phyloP scores from a whole-genome alignment of 2,888 invertebrate species.

The Synanthedon andrenaeformis region DNA sequence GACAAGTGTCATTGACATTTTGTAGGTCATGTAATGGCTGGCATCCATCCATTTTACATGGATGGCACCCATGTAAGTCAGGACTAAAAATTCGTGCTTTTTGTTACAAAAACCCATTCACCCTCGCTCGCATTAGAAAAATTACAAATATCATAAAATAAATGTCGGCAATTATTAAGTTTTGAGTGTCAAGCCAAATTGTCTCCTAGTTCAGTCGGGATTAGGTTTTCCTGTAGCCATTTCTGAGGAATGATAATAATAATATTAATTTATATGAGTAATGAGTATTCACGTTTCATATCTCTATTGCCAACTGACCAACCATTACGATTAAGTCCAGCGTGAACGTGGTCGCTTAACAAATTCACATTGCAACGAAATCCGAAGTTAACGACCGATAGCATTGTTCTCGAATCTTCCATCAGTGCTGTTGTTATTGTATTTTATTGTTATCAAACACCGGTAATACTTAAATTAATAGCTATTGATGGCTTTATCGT shows the following conservation, averaged over 20 bases:
- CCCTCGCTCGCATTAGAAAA: no score
- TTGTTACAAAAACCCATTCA: no score
- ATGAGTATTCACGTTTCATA: neutral
- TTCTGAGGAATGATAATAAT: neutral
- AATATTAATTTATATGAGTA: neutral
- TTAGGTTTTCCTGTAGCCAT: no score
- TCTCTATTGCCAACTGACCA: neutral
- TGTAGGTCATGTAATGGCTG: no score
- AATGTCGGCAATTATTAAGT: no score
- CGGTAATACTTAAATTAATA: slow-evolving; percentile 25
- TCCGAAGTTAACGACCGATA: slow-evolving; percentile 22
- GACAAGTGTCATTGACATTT: no score
- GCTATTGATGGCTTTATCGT: slow-evolving; percentile 32
- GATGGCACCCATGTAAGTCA: no score
- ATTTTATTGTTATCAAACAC: slow-evolving; percentile 18
- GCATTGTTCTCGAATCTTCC: slow-evolving; percentile 21
- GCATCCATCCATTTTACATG: no score
- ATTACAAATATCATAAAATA: no score
- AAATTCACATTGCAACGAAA: slow-evolving; percentile 13
- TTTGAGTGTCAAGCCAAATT: no score
- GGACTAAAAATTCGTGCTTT: no score
- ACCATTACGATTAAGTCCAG: neutral
- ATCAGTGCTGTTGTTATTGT: slow-evolving; percentile 1
- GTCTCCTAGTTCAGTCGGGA: no score
- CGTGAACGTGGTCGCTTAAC: slow-evolving; percentile 17